Percentiles rank a stretch among this genome's conserved stretches.
Conservation (phyloP, 2,888 invertebrate genomes). For the Caenorhabditis japonica region DNA sequence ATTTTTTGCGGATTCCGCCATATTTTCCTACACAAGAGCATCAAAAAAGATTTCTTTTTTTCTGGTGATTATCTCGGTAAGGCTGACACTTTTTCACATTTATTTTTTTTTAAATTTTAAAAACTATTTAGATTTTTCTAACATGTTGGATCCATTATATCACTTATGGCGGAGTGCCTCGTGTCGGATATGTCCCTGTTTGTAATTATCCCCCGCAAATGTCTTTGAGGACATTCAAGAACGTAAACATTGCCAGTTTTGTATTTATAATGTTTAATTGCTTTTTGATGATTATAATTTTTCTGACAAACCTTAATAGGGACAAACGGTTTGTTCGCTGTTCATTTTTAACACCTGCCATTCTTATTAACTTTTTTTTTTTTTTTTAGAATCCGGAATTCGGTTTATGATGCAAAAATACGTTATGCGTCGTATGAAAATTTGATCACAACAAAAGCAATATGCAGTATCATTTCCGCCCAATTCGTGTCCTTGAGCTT, state of each 20-base stretch:
- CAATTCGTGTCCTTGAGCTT: constrained; percentile 17
- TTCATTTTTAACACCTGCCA: too few relatives aligned
- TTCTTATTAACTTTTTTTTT: neutral
- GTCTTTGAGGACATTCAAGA: constrained; percentile 1
- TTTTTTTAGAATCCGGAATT: constrained; percentile 11
- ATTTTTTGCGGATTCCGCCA: constrained; percentile 1
- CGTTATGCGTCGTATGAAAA: constrained; percentile 19
- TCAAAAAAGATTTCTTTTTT: neutral
- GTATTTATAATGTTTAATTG: constrained; percentile 2
- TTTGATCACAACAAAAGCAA: constrained; percentile 25
- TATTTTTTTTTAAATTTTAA: neutral
- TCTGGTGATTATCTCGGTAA: constrained; percentile 6
- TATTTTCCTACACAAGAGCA: neutral
- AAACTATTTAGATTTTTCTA: neutral
- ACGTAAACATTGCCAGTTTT: neutral
- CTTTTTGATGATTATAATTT: neutral
- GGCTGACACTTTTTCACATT: too few relatives aligned
- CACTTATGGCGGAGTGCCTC: neutral
- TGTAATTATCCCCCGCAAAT: constrained; percentile 29
- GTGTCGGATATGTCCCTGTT: constrained; percentile 21
- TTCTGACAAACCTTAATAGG: neutral
- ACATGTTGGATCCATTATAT: neutral
- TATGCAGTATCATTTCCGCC: constrained; percentile 4
- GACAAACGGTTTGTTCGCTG: constrained; percentile 1
- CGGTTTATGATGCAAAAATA: constrained; percentile 2